phyloP scores from a whole-genome alignment of 2,113 vertebrate genomes.

The Notarius lentiginosus region DNA sequence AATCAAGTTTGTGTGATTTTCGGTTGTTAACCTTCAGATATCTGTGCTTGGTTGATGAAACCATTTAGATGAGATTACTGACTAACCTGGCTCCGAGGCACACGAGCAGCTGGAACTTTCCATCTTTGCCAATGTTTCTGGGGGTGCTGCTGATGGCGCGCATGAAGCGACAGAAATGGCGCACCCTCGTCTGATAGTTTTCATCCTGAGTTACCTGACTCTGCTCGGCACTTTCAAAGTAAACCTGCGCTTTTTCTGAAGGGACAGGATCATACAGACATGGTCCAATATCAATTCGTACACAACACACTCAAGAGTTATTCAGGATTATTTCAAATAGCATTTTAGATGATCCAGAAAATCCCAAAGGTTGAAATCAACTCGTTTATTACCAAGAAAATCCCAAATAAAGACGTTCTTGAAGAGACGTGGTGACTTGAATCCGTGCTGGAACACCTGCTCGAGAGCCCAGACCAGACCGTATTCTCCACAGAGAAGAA shows the following conservation, averaged over 20 bases:
- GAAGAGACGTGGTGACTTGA: conserved; percentile 95
- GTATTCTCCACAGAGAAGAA: conserved; percentile 93
- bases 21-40: not conserved
- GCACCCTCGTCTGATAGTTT: conserved; percentile 91
- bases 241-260: conserved; percentile 94
- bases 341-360: not conserved
- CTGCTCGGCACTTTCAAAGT: conserved; percentile 91
- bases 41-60: not conserved
- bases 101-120: conserved; percentile 98
- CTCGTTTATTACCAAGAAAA: conserved; percentile 81
- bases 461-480: conserved; percentile 95
- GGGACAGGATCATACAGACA: conserved; percentile 24
- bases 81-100: conserved; percentile 94
- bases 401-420: conserved; percentile 99
- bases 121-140: conserved; percentile 96
- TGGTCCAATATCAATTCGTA: not conserved
- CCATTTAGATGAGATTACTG: not conserved
- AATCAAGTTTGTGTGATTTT: not conserved
- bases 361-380: not conserved
- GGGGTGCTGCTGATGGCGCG: conserved; percentile 91
- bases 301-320: not conserved
- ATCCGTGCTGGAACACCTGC: conserved; percentile 96
- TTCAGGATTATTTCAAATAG: not conserved
- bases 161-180: conserved; percentile 92
- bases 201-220: conserved; percentile 84